Base-by-base conservation (phyloP, 2,797 vertebrate genomes). In the Cygnus olor region DNA sequence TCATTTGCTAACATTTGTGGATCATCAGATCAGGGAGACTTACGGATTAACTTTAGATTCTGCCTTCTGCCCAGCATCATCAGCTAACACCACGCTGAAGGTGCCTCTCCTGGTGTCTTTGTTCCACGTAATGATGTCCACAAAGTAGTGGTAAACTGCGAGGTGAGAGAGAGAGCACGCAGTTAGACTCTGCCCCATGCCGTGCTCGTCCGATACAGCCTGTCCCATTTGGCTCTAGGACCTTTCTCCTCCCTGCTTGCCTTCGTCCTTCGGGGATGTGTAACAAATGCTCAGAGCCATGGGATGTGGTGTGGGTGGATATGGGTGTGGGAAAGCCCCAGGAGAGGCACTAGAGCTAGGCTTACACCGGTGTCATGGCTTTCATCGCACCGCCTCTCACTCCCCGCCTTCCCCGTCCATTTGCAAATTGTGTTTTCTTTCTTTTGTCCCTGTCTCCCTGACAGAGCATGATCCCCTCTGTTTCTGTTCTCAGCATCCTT, bases 141-240 rank as follows among this genome's bases (percentile, higher is more conserved):
- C 92, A 51, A 97, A 95, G 93, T 98, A 98, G 95, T 98, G 97
- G 93, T 97, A 98, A n/a, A 98, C 98, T 98, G 93, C 28, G 76
- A 78, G 64, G 74, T 21, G 74, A 66, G 34, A 90, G 56, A 70
- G 24, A 91, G 42, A 1, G 3, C 0, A 9, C 0, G 2, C 0
- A 9, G 42, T 94, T 44, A 81, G 34, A 10, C 13, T 36, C 19
- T 36, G 53, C 44, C 34, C 22, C 47, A 49, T 1, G 22, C 47
- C 12, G 7, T 49, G 47, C 47, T 69, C 1, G 3, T 45, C 56
- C 20, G 38, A 64, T 25, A n/a, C 34, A 66, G 60, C 30, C 38
- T 0, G 1, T 25, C 60, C n/a, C 17, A 13, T 64, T 83, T 10
- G 25, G 18, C 34, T 85, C 4, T 3, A 45, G 64, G 57, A 64